Evolutionary conservation across 2,113 vertebrate genomes (phyloP), one percentile per base, ranked within the genome.

Genomic region (Atrichornis clamosus): DNA sequence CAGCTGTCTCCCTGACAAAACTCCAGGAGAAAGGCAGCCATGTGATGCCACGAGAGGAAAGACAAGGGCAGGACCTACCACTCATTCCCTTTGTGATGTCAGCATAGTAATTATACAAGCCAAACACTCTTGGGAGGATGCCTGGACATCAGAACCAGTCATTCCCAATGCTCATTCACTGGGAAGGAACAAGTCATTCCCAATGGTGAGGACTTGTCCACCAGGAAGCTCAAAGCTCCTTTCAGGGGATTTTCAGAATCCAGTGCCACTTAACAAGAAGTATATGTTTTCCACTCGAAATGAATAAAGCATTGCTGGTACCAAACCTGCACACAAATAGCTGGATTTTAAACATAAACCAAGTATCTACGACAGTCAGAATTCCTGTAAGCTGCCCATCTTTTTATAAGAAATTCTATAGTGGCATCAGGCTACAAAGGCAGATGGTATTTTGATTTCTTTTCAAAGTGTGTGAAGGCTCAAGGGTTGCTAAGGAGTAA

Each of bases 151-250:
- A 97, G 98, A 98, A 98, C 90, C 95, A 87, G 95, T 98, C 98
- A 67, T 98, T 99, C 75, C 98, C 98, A 89, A 96, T 98, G 96
- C n/a, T n/a, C n/a, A n/a, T n/a, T n/a, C n/a, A n/a, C n/a, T n/a
- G n/a, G n/a, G n/a, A n/a, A n/a, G n/a, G 98, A 98, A 98, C 90
- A 95, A 87, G 95, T 98, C 98, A 67, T 98, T 99, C 75, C 98
- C 98, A 89, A 96, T 98, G 96, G 98, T 98, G 97, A 99, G 98
- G 95, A 99, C 98, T 96, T 98, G 98, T 72, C 98, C 98, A 67
- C 98, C 98, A 91, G 98, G 98, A 93, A 98, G 97, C 97, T 99
- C 98, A 55, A 98, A 98, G 97, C 98, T 98, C 97, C 99, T 99
- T 96, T 98, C 98, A 96, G 39, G 39, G 39, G 39, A 41, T 98